Base-by-base conservation (phyloP, 2,113 vertebrate species). In the Pao palembangensis region DNA sequence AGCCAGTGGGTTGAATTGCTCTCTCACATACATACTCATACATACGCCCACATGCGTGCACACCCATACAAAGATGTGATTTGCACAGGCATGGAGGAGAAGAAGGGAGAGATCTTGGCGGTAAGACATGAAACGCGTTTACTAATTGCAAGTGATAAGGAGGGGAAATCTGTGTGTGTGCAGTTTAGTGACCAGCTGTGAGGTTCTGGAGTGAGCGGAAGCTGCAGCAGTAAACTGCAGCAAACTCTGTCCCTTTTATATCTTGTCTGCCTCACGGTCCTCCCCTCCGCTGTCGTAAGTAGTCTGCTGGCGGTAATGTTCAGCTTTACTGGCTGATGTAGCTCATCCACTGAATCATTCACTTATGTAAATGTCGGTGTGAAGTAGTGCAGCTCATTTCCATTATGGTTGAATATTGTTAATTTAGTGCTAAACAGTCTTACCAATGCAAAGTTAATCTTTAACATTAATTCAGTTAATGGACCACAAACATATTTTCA, bases 31-130 rank as follows among this genome's bases (percentile, higher is more conserved):
- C 20, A 56, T 58, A 56, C 51, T 42, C 21, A 65, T 56, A 55
- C 60, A 67, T 55, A 73, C 64, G 67, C 55, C 60, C 55, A 67
- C 47, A 49, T 41, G 62, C 44, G 55, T 16, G 55, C 38, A 59
- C 58, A 57, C 55, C 60, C 56, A 66, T 19, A 69, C 62, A 64
- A 25, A 59, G 44, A 71, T 41, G 19, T 51, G 46, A 66, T 31
- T n/a, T 6, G 13, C 44, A 72, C 57, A 84, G 78, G 47, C 62
- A 88, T 88, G 86, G 85, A 88, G 79, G 79, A 88, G 74, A 71
- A 87, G 61, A 79, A 76, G 71, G 80, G 79, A 56, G 68, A 55
- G 66, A 85, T 51, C 58, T 19, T 57, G 51, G 85, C 89, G 90
- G 90, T 90, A 89, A 89, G 88, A 42, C 67, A 55, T 67, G 59